Base-by-base conservation (phyloP, 2,113 vertebrate species). In the Sclerurus mexicanus region DNA sequence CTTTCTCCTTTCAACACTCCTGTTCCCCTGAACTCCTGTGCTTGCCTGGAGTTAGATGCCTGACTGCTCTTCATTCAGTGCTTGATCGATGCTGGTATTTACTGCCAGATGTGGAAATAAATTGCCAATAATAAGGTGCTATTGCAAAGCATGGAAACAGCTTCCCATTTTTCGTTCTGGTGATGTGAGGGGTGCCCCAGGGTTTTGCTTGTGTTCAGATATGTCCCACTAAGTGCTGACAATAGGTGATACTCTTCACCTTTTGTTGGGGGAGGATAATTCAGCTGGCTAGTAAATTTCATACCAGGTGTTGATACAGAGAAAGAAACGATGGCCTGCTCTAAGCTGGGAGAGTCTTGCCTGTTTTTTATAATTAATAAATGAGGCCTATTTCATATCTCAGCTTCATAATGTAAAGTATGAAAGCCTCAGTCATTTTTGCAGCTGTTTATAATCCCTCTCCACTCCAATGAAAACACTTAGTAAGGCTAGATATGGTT, bases 321-420 rank as follows among this genome's bases (percentile, higher is more conserved):
- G 53, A 37, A 49, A 73, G 39, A 81, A 74, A 37, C 58, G 24
- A 39, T 37, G 28, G 39, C 6, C 10, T 85, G 0, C 35, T 85
- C 0, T 49, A 62, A 62, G 12, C 6, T 87, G 37, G 4, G 5
- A 67, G 25, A 66, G 20, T 40, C n/a, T 76, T 9, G 7, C 0
- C 1, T 63, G 31, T 4, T 80, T 97, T 58, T 79, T 72, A 18
- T n/a, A 55, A n/a, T n/a, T 4, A 69, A 37, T 53, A 63, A 73
- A 47, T 53, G 21, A 83, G 9, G 20, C 4, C 7, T 52, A 2
- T 69, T 91, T 89, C 24, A 67, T 50, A 44, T 49, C 7, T 7
- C 8, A 55, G 3, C 35, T 67, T 80, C 11, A 39, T 60, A 85
- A 42, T 37, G 64, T 46, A 2, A 71, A 27, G 5, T 53, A 13